Percentiles rank a stretch among this genome's conserved stretches.
Conservation (phyloP, 2,113 vertebrate genomes). For the Poicephalus meyeri region DNA sequence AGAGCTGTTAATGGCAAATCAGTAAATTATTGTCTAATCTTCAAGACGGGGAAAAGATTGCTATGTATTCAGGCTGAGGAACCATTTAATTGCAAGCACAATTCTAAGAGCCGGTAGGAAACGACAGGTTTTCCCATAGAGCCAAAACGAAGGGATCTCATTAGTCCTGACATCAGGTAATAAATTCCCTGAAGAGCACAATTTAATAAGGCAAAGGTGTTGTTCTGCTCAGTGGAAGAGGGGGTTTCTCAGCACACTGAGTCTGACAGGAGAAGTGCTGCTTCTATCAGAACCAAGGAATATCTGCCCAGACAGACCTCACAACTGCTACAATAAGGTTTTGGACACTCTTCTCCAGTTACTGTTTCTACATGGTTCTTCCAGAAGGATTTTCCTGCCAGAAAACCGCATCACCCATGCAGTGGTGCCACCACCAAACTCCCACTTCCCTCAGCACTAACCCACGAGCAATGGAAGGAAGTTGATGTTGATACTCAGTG, state of each 20-base stretch:
- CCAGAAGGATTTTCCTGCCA: not conserved
- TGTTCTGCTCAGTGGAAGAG: not conserved
- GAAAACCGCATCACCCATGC: rapidly evolving
- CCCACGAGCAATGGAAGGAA: not conserved
- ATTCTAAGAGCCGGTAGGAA: not conserved
- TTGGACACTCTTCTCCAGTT: not conserved
- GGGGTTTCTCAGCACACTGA: not conserved
- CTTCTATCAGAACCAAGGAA: not conserved
- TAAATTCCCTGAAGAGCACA: not conserved
- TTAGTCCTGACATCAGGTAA: not conserved
- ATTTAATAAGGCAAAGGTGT: not conserved
- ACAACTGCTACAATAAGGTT: not conserved
- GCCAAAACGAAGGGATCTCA: not conserved
- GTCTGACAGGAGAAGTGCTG: not conserved
- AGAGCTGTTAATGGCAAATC: not conserved
- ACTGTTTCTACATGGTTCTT: not conserved
- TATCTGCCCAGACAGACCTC: not conserved
- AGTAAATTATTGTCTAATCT: not conserved
- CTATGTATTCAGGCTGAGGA: not conserved
- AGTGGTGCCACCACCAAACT: not conserved
- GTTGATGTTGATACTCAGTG: not conserved
- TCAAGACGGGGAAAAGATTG: not conserved
- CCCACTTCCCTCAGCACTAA: not conserved
- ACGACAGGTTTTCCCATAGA: not conserved
- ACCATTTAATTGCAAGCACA: not conserved